Evolutionary conservation across 2,888 invertebrate species (phyloP).

Genomic region (Ophion obscuratus): DNA sequence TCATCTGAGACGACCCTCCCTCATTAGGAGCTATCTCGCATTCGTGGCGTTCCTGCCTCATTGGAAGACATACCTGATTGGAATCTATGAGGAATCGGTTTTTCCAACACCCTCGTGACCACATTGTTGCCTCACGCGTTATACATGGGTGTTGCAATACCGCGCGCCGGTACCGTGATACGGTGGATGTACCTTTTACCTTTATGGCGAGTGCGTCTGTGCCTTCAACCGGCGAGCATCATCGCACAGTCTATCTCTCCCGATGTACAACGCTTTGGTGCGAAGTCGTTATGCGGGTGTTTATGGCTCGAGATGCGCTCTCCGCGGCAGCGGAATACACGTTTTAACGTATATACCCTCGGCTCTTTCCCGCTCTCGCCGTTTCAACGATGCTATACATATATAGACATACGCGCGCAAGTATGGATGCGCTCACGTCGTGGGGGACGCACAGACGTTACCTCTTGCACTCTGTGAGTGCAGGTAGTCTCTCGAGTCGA

Average conservation of each 20-base stretch:
- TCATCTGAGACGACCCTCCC: too few relatives aligned
- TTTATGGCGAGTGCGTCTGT: conserved; percentile 40
- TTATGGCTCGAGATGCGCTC: conserved; percentile 74
- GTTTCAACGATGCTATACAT: conserved; percentile 35
- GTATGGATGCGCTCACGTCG: conserved; percentile 1
- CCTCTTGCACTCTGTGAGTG: conserved; percentile 56
- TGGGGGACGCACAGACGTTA: conserved; percentile 44
- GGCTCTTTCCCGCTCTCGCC: conserved; percentile 43
- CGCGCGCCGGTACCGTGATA: conserved; percentile 29
- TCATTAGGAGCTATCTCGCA: too few relatives aligned
- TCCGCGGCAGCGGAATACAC: conserved; percentile 39
- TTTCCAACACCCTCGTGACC: not conserved
- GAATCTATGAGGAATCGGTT: not conserved
- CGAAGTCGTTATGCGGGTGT: conserved; percentile 79
- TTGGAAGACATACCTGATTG: not conserved
- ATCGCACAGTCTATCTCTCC: conserved; percentile 51
- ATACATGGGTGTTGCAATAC: conserved; percentile 20
- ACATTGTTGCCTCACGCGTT: not conserved
- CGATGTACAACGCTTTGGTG: conserved; percentile 52
- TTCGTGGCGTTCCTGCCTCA: not conserved
- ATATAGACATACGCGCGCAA: conserved; percentile 10
- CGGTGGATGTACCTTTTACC: conserved; percentile 57
- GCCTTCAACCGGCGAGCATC: conserved; percentile 46
- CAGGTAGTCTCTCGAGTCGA: conserved; percentile 59
- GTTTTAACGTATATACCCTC: conserved; percentile 48